A percentile compares a stretch with the other conserved stretches of the same genome.
These are phyloP conservation scores for Patella caerulea DNA, from an alignment of 2,888 invertebrate species.

Conservation along the genomic window DNA sequence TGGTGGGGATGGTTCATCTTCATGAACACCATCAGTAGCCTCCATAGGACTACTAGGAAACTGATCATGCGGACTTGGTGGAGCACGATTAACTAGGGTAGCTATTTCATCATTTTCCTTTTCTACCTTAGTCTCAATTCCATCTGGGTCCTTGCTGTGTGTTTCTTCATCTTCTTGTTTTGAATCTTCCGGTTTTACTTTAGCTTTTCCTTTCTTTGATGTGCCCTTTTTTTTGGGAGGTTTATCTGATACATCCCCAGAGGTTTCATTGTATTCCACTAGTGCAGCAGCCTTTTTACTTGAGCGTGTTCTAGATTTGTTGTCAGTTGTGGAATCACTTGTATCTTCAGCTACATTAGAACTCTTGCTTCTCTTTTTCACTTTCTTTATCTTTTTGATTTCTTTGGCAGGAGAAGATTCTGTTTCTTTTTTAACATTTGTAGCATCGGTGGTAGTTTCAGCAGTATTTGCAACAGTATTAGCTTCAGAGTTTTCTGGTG, in stretches of 20 bases:
- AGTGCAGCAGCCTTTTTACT: conserved; percentile 13
- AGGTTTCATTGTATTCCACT: conserved; percentile 18
- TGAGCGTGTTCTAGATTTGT: background rate
- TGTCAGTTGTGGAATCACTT: background rate
- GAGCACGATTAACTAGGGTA: background rate
- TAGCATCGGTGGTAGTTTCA: conserved; percentile 11
- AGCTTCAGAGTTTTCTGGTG: conserved; percentile 20
- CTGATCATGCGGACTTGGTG: conserved; percentile 4
- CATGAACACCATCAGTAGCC: conserved; percentile 10
- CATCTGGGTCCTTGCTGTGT: background rate
- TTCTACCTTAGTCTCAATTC: conserved; percentile 20
- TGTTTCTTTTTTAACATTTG: conserved; percentile 17
- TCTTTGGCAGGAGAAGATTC: conserved; percentile 19
- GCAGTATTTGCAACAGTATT: conserved; percentile 14
- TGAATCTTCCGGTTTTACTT: conserved; percentile 32
- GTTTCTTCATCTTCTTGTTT: conserved; percentile 25
- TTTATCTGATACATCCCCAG: conserved; percentile 28
- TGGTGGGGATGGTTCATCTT: conserved; percentile 13
- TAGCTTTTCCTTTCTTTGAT: conserved; percentile 24
- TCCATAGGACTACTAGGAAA: background rate
- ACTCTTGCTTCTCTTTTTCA: conserved; percentile 3
- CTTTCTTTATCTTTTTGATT: conserved; percentile 1
- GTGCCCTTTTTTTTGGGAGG: conserved; percentile 30
- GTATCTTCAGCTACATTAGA: background rate
- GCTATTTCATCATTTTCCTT: conserved; percentile 12